phyloP scores from a whole-genome alignment of 2,797 vertebrate species.

The Poeciliopsis gracilis region DNA sequence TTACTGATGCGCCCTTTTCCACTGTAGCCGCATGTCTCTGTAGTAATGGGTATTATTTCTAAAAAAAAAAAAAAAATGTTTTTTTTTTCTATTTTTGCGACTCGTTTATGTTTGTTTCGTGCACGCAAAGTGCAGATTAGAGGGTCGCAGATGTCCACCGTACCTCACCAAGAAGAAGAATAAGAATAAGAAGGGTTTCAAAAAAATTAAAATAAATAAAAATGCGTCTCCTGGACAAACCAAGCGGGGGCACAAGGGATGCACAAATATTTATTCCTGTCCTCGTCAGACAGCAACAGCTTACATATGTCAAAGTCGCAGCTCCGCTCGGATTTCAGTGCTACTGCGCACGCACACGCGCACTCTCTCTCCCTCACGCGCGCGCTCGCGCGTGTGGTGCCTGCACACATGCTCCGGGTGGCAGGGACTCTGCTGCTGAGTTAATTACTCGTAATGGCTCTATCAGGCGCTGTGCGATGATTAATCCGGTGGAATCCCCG shows the following conservation, averaged over 20 bases:
- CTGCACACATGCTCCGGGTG: slow-evolving; percentile 48
- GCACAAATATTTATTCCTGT: slow-evolving; percentile 34
- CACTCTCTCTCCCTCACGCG: neutral
- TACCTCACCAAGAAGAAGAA: slow-evolving; percentile 24
- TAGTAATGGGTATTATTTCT: too few species aligned
- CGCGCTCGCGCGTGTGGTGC: slow-evolving; percentile 2
- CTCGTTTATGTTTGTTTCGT: neutral
- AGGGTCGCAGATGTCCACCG: slow-evolving; percentile 49
- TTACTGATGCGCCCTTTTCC: neutral
- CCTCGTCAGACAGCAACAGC: slow-evolving; percentile 49
- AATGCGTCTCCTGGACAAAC: slow-evolving; percentile 18
- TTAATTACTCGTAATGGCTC: slow-evolving; percentile 80
- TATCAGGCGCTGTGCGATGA: slow-evolving; percentile 68
- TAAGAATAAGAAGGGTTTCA: too few species aligned
- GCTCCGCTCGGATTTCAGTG: slow-evolving; percentile 8
- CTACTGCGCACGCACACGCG: neutral
- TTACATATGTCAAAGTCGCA: slow-evolving; percentile 49
- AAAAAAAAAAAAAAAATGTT: too few species aligned
- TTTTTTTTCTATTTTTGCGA: too few species aligned
- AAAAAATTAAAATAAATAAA: too few species aligned
- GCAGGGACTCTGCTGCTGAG: slow-evolving; percentile 56
- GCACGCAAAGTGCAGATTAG: slow-evolving; percentile 37
- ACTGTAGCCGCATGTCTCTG: neutral
- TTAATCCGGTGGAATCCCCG: slow-evolving; percentile 66
- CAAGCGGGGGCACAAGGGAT: slow-evolving; percentile 11